Percentiles rank a stretch among this genome's conserved stretches.
phyloP scores from a whole-genome alignment of 2,113 vertebrate genomes.

The Uria aalge region DNA sequence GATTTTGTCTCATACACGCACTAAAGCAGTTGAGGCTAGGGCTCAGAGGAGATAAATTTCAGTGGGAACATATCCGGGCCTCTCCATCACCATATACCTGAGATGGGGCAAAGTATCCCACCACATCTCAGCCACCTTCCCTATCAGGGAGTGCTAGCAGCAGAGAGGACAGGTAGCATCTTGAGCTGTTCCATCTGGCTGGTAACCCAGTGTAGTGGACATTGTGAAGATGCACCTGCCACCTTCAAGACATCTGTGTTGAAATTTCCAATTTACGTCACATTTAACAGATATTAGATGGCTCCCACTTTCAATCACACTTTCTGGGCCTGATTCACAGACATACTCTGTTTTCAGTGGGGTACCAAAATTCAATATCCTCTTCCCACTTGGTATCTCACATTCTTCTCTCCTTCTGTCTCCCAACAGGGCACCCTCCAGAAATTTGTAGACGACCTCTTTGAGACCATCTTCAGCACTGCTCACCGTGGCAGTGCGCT shows the following conservation, averaged over 20 bases:
- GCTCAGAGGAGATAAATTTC: neutral
- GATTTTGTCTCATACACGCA: neutral
- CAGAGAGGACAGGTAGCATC: neutral
- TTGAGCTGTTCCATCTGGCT: neutral
- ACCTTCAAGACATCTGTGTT: neutral
- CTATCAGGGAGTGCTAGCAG: neutral
- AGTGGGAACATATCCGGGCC: neutral
- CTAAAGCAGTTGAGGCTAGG: neutral
- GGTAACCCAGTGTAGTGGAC: no score
- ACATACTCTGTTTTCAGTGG: neutral
- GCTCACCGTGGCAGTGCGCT: constrained; percentile 95
- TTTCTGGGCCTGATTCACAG: neutral
- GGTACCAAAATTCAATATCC: neutral
- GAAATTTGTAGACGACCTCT: constrained; percentile 98
- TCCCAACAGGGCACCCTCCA: constrained; percentile 89
- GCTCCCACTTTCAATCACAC: neutral
- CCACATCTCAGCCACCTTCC: neutral
- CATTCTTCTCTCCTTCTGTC: neutral
- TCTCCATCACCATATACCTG: neutral
- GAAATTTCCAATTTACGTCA: neutral
- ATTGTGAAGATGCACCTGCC: neutral
- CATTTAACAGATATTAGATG: no score
- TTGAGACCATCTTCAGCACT: constrained; percentile 99
- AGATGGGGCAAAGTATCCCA: neutral
- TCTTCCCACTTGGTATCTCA: neutral